These are phyloP conservation scores for Odontesthes bonariensis DNA, from an alignment of 2,113 vertebrate genomes.

Conservation along the genomic window DNA sequence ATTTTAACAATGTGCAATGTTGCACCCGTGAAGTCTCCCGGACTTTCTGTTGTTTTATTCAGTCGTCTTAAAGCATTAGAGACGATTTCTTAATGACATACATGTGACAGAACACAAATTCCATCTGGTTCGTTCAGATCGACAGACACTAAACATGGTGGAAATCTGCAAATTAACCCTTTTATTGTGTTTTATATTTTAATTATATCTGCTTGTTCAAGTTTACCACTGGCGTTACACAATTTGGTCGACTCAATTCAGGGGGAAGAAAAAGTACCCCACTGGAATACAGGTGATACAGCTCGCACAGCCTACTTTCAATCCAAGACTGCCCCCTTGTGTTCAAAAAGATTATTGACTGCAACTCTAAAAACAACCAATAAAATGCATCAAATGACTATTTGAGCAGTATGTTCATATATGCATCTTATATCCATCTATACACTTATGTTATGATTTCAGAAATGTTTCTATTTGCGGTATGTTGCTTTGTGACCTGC, in stretches of 20 bases:
- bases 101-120: not conserved
- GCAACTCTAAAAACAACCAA: too few relatives aligned
- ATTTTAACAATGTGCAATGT: not conserved
- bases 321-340: constrained; percentile 68
- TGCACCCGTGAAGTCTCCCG: not conserved
- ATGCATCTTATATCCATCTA: not conserved
- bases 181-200: not conserved
- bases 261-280: not conserved
- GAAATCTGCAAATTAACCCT: too few relatives aligned
- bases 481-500: not conserved
- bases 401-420: not conserved
- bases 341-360: constrained; percentile 27
- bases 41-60: not conserved
- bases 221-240: not conserved
- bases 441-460: not conserved
- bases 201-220: not conserved
- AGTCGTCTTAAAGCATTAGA: not conserved
- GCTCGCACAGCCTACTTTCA: not conserved
- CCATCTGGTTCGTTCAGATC: not conserved
- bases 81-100: not conserved
- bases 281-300: not conserved
- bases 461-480: not conserved
- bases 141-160: not conserved
- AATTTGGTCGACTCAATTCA: not conserved
- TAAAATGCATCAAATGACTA: not conserved